Percentiles rank a stretch among this genome's conserved stretches.
Evolutionary conservation across 2,113 vertebrate genomes (phyloP).

Genomic region (Oreocharis arfaki): DNA sequence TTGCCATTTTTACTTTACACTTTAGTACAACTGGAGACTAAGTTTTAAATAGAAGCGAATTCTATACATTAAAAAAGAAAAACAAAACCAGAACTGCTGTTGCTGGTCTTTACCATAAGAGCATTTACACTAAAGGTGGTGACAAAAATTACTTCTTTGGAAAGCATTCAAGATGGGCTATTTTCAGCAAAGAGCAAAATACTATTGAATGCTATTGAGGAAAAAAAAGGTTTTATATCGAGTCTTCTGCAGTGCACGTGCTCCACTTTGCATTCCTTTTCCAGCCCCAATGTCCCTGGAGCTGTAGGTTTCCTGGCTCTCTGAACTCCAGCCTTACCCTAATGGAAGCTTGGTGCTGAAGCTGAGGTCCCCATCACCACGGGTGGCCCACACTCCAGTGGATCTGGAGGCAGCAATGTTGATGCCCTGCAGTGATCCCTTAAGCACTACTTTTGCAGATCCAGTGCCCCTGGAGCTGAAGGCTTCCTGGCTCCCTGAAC

Average conservation of each 20-base stretch:
- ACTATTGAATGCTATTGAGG: background rate
- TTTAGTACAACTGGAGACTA: background rate
- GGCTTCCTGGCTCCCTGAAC: background rate
- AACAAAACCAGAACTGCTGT: background rate
- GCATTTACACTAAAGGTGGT: background rate
- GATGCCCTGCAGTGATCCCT: background rate
- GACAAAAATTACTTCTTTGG: background rate
- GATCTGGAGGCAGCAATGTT: background rate
- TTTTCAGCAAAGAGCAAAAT: background rate
- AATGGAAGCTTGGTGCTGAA: background rate
- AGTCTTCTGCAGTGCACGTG: background rate
- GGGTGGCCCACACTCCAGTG: background rate
- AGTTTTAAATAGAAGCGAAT: background rate
- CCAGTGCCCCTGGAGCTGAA: background rate
- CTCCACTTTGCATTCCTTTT: background rate
- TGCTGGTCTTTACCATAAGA: background rate
- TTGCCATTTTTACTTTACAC: background rate
- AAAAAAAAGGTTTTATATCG: background rate
- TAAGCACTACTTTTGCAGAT: background rate
- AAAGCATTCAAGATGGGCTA: background rate
- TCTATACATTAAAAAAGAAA: background rate
- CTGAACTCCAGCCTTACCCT: background rate
- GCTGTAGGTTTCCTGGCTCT: background rate
- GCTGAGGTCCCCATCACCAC: background rate
- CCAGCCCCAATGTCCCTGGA: too few relatives aligned